Evolutionary conservation across 2,113 vertebrate genomes (phyloP).

Genomic region (Xyrauchen texanus): DNA sequence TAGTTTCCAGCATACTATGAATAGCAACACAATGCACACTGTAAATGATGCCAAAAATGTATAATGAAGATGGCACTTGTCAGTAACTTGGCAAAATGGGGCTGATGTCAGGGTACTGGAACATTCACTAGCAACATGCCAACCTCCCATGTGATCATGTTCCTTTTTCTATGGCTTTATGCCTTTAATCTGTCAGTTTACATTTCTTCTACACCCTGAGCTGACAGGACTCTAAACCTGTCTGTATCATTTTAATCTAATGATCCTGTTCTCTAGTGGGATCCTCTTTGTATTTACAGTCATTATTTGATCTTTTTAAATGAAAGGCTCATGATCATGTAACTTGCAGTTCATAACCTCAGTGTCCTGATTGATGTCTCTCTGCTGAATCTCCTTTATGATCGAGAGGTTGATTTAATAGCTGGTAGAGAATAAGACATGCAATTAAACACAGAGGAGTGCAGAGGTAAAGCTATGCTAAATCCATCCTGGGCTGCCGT

Average conservation of each 20-base stretch:
- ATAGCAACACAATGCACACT: no score
- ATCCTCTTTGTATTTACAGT: background rate
- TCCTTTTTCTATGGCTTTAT: background rate
- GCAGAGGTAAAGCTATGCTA: constrained; percentile 14
- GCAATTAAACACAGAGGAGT: background rate
- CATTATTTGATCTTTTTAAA: constrained; percentile 1
- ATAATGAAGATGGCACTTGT: no score
- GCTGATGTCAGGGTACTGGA: no score
- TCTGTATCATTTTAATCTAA: background rate
- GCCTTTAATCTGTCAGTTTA: no score
- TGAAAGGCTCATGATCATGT: background rate
- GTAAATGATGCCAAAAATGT: no score
- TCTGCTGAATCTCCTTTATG: background rate
- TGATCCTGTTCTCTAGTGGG: background rate
- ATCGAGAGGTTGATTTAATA: constrained; percentile 15
- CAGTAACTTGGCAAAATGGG: no score
- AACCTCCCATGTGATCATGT: background rate
- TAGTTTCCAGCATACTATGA: no score
- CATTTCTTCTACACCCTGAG: background rate
- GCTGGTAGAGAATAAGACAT: constrained; percentile 11
- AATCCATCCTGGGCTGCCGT: background rate
- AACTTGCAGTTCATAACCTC: background rate
- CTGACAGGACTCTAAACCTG: background rate
- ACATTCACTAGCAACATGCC: no score
- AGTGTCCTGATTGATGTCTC: background rate